Evolutionary conservation across 2,888 invertebrate genomes (phyloP), one percentile per base, ranked within the genome.

Genomic region (Cybosia mesomella): DNA sequence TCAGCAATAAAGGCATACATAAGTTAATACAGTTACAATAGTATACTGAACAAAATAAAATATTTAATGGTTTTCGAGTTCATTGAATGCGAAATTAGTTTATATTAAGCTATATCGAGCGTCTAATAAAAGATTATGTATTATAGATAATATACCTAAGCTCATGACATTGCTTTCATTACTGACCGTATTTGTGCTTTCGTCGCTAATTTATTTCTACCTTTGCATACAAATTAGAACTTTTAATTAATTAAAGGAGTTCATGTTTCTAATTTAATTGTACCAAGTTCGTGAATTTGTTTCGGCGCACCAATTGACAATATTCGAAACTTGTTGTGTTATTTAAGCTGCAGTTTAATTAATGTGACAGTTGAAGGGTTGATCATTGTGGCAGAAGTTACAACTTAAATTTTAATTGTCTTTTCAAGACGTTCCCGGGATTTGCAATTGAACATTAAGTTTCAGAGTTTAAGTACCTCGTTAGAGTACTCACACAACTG

Each of bases 201-300:
- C 53, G 32, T 54, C 64, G 66, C 58, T 36, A 75, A 81, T 72
- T 81, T 79, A 76, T 71, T 75, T 55, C 64, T 63, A 74, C 72
- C 74, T 81, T 77, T 79, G 78, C 79, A 81, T 82, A 81, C 76
- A 79, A 84, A 82, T 84, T 78, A 78, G 64, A 84, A 84, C 72
- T 83, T 84, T 83, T 79, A 79, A 83, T 84, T 83, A 85, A 86
- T 86, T 82, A 77, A 71, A 72, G 64, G 76, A 81, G 73, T 86
- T 85, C 68, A 66, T 71, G 73, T 75, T 73, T 70, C 70, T 77
- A 81, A 84, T 83, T 84, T 80, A 84, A 84, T 84, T 77, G 79
- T 70, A 67, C 63, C 39, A 73, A 80, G 77, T 79, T 84, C 72
- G 61, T 73, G 60, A 84, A 83, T 79, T 74, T 78, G 74, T 80